A percentile compares a stretch with the other conserved stretches of the same genome.
Conservation (phyloP, 2,888 invertebrate species). For the Amphimallon solstitiale region DNA sequence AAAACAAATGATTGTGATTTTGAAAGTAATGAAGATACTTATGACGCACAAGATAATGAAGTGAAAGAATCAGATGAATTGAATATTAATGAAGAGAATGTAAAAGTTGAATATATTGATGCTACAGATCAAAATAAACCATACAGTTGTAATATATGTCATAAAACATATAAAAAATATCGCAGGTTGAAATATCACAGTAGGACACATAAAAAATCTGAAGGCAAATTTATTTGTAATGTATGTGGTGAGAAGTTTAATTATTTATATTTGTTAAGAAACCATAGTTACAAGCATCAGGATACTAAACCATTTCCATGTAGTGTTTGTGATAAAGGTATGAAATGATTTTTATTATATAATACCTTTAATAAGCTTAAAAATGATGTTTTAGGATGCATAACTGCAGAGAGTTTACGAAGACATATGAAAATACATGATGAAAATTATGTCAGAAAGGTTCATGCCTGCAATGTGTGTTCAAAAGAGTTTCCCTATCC, state of each 20-base stretch:
- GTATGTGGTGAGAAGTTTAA: slow-evolving; percentile 53
- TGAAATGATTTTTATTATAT: not conserved
- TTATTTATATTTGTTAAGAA: slow-evolving; percentile 55
- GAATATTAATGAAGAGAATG: not conserved
- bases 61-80: not conserved
- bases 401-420: slow-evolving; percentile 57
- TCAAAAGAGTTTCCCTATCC: slow-evolving; percentile 55
- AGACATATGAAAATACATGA: slow-evolving; percentile 58
- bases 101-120: not conserved
- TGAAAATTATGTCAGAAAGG: slow-evolving; percentile 53
- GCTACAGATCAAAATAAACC: slow-evolving; percentile 37
- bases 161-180: slow-evolving; percentile 42
- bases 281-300: slow-evolving; percentile 56
- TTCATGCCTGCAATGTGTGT: slow-evolving; percentile 55
- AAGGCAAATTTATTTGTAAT: slow-evolving; percentile 45
- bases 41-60: not conserved
- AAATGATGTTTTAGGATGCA: slow-evolving; percentile 52
- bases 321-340: slow-evolving; percentile 55
- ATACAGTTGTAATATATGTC: slow-evolving; percentile 48
- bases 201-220: slow-evolving; percentile 41
- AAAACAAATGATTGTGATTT: not conserved
- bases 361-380: not conserved
- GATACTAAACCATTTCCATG: slow-evolving; percentile 58
- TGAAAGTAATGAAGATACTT: not conserved
- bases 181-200: slow-evolving; percentile 44